Evolutionary conservation across 2,797 vertebrate species (phyloP).

Genomic region (Pitangus sulphuratus): DNA sequence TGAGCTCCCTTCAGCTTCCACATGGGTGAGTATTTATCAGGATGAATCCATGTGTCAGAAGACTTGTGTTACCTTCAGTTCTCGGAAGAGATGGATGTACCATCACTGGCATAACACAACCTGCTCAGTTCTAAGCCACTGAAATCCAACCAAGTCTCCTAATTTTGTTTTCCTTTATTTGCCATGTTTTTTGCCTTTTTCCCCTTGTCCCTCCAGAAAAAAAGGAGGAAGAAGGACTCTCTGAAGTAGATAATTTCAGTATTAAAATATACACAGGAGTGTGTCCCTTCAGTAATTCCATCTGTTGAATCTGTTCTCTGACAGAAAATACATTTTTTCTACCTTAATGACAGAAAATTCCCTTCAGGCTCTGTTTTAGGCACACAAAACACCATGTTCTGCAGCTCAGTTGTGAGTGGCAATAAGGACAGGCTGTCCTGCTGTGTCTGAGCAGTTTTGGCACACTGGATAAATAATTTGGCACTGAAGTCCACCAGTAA

Average conservation of each 20-base stretch:
- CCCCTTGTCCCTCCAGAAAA: neutral
- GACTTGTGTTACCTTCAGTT: neutral
- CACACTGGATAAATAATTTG: neutral
- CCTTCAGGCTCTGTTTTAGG: neutral
- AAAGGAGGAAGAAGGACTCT: neutral
- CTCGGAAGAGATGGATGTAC: accelerated
- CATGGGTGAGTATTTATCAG: accelerated
- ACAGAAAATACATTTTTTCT: neutral
- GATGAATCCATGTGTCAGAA: neutral
- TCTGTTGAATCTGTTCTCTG: neutral
- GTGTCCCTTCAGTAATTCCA: neutral
- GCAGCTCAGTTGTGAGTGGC: neutral
- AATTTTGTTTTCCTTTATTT: neutral
- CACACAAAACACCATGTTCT: neutral
- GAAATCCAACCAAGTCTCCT: neutral
- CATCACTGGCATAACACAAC: neutral
- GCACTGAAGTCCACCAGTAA: neutral
- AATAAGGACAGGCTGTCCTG: neutral
- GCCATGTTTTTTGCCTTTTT: neutral
- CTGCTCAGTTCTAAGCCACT: neutral
- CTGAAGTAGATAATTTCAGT: neutral
- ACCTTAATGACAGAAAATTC: neutral
- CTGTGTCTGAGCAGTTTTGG: neutral
- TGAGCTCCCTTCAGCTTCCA: neutral
- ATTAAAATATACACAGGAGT: neutral